These are phyloP conservation scores for Oreochromis spilurus DNA, from an alignment of 2,113 vertebrate genomes.

Conservation along the genomic window DNA sequence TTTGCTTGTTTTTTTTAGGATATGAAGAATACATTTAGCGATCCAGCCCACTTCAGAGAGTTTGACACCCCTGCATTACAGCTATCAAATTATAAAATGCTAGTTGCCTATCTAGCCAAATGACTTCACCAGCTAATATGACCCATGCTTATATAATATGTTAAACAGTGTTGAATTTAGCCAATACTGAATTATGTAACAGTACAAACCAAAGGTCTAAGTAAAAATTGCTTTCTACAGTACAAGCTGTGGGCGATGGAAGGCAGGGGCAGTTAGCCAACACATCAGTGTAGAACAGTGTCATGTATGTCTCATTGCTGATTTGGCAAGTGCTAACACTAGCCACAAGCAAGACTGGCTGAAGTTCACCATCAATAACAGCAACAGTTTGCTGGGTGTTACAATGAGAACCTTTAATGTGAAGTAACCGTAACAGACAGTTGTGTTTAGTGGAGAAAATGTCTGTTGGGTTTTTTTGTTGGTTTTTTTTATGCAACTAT, in stretches of 20 bases:
- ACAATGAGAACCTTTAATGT: background rate
- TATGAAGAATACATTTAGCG: background rate
- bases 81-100: background rate
- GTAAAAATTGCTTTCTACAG: background rate
- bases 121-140: background rate
- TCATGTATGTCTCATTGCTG: background rate
- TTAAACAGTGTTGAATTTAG: background rate
- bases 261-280: background rate
- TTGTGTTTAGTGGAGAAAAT: background rate
- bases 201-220: background rate
- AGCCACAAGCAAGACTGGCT: background rate
- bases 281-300: background rate
- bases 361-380: background rate
- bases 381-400: background rate
- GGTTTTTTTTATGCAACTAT: background rate
- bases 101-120: background rate
- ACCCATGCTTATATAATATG: background rate
- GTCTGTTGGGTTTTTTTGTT: background rate
- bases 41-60: background rate
- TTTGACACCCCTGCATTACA: background rate
- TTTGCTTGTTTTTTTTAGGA: background rate
- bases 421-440: background rate
- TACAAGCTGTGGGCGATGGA: background rate
- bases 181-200: background rate
- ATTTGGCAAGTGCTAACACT: background rate